Evolutionary conservation across 2,888 invertebrate species (phyloP).

Genomic region (Folsomia candida): DNA sequence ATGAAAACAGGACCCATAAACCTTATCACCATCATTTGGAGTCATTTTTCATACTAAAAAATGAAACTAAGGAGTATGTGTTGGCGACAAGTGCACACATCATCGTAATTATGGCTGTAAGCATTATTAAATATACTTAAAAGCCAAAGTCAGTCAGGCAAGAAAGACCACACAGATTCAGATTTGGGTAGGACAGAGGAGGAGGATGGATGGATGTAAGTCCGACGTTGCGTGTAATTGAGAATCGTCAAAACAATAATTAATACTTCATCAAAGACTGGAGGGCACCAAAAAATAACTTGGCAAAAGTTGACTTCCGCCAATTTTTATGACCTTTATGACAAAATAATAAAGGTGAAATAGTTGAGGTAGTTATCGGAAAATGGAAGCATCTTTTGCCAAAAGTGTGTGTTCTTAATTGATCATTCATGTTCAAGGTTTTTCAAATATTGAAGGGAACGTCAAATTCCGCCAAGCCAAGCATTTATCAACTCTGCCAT

Average conservation of each 20-base stretch:
- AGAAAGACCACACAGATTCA: neutral
- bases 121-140: no score
- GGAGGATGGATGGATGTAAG: no score
- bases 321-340: slow-evolving; percentile 1
- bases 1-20: no score
- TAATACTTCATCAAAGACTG: neutral
- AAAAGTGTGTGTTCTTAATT: neutral
- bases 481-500: slow-evolving; percentile 7
- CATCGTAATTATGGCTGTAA: no score
- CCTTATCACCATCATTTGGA: no score
- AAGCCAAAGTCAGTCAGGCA: no score
- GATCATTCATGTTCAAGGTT: slow-evolving; percentile 11
- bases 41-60: no score
- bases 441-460: slow-evolving; percentile 11
- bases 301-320: neutral
- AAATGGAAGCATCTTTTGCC: neutral
- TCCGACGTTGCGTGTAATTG: neutral
- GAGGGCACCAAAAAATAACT: neutral
- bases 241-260: neutral
- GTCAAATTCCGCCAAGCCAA: neutral
- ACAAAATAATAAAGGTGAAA: neutral
- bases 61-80: no score
- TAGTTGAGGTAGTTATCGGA: neutral
- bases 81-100: no score
- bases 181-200: neutral